Evolutionary conservation across 1,140 invertebrate species (phyloP).

Genomic region (Aphaenogaster ashmeadi): DNA sequence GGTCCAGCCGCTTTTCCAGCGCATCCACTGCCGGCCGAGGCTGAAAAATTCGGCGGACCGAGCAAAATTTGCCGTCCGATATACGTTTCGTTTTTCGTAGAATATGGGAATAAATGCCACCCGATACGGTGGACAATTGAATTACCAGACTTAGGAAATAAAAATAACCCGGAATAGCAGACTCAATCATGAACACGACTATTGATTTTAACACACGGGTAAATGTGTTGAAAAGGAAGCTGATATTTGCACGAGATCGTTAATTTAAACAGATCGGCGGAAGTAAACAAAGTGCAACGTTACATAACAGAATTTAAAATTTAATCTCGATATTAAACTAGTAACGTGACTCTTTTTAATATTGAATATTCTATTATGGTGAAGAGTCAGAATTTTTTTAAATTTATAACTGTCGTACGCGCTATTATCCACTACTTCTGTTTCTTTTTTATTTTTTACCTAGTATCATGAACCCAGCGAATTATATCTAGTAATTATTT

Average conservation of each 20-base stretch:
- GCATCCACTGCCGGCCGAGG: conserved; percentile 16
- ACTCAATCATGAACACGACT: neutral
- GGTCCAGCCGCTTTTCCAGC: conserved; percentile 64
- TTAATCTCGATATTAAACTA: neutral
- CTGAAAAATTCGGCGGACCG: conserved; percentile 35
- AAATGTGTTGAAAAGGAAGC: neutral
- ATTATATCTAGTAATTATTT: conserved; percentile 30
- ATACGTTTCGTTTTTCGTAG: conserved; percentile 34
- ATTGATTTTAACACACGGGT: neutral
- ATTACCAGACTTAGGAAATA: conserved; percentile 37
- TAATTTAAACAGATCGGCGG: conserved; percentile 17
- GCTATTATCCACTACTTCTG: neutral
- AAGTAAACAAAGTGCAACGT: neutral
- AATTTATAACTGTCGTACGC: too few species aligned
- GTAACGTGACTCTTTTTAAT: neutral
- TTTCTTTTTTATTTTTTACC: neutral
- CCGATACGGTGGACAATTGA: conserved; percentile 39
- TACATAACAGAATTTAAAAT: conserved; percentile 18
- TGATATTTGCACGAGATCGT: neutral
- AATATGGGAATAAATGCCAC: conserved; percentile 53
- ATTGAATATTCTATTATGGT: conserved; percentile 1
- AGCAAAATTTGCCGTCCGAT: conserved; percentile 46
- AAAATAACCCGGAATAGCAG: conserved; percentile 23
- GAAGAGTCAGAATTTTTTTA: neutral
- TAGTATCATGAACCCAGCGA: neutral